These are phyloP conservation scores for Scolopax bukidnonensis DNA, from an alignment of 2,797 vertebrate genomes.

Conservation along the genomic window DNA sequence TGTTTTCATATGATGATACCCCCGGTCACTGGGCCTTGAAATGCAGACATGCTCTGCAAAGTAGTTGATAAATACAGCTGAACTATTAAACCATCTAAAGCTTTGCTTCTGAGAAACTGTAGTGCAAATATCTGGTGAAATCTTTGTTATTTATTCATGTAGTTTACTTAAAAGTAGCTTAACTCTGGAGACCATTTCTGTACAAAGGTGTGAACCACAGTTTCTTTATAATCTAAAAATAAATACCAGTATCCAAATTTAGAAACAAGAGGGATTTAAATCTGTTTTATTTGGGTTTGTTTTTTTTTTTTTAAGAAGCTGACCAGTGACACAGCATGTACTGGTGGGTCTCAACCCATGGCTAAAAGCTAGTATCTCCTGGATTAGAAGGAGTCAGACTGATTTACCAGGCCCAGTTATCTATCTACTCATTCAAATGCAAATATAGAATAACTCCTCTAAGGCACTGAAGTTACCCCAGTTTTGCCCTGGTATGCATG, in stretches of 20 bases:
- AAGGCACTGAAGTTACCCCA: background rate
- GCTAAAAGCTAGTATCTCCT: background rate
- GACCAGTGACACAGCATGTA: background rate
- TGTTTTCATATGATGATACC: background rate
- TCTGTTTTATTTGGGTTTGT: background rate
- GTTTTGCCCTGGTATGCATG: background rate
- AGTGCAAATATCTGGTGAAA: background rate
- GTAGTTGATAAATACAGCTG: background rate
- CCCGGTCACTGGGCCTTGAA: constrained; percentile 1
- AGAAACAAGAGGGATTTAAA: background rate
- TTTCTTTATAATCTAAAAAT: background rate
- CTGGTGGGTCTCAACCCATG: background rate
- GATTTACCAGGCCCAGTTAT: background rate
- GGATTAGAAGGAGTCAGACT: background rate
- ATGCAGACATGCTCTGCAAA: background rate
- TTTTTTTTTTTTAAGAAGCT: background rate
- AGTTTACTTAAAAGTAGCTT: background rate
- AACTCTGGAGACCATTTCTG: background rate
- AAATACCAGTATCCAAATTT: background rate
- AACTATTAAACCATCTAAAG: background rate
- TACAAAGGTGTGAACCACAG: background rate
- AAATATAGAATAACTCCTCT: background rate
- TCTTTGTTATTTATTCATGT: background rate
- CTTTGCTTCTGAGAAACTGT: background rate
- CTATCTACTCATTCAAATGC: background rate